Evolutionary conservation across 2,888 invertebrate species (phyloP), one percentile per base, ranked within the genome.

Genomic region (Ophioninae sp.): DNA sequence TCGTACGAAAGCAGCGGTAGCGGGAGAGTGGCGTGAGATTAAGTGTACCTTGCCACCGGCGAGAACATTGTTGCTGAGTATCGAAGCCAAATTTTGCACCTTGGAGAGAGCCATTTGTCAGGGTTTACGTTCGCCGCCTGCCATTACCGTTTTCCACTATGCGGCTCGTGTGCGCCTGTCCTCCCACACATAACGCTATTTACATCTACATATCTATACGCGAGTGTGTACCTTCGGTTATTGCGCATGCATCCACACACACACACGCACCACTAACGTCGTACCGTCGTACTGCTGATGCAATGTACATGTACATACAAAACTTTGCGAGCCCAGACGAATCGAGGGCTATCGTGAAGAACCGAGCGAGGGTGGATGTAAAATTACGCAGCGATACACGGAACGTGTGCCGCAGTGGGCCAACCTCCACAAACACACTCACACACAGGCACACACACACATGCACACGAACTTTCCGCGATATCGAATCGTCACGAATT

Each of bases 61-160:
- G 87, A 89, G 89, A 82, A 87, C 89, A 92, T 92, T 92, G 89
- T 91, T 91, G 87, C 88, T 85, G 86, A 89, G 88, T 87, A 92
- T 89, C 83, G 89, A 86, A 81, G 91, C 88, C 81, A 89, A 88
- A 90, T 91, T 90, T 87, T 90, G 90, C 88, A 91, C 91, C 86
- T 91, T 90, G 85, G 90, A 92, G 84, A 92, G 88, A 88, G 91
- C 90, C 91, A 91, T 91, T 88, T 87, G 87, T 87, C 83, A 85
- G 85, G 85, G 75, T 87, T 87, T 85, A 88, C 87, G 83, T 85
- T 87, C 84, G 78, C 87, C 85, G 87, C 88, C 89, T 89, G 89
- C 89, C 91, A 91, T 91, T 88, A 89, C 90, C 87, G 86, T 88
- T 59, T 86, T 81, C 57, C 73, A 68, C 74, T 83, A 70, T 59